Conservation (phyloP, 2,888 invertebrate species). For the Zaprionus obscuricornis region DNA sequence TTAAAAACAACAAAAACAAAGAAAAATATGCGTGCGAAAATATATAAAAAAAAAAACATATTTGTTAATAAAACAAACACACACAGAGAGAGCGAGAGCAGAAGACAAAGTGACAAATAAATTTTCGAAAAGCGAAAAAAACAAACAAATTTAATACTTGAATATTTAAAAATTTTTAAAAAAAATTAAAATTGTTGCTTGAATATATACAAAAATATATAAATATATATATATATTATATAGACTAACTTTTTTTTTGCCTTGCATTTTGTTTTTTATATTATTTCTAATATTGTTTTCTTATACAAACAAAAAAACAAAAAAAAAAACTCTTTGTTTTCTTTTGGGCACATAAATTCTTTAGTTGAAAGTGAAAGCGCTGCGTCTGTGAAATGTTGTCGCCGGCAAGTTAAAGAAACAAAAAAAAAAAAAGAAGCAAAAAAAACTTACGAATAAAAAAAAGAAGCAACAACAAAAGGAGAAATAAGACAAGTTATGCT, state of each 20-base stretch:
- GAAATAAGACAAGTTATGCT: slow-evolving; percentile 53
- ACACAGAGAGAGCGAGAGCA: too few relatives aligned
- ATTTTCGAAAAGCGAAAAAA: too few relatives aligned
- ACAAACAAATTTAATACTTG: slow-evolving; percentile 14
- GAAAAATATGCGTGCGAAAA: slow-evolving; percentile 26
- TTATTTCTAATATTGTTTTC: slow-evolving; percentile 35
- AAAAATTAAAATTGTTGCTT: too few relatives aligned
- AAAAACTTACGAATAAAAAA: slow-evolving; percentile 13
- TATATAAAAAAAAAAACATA: background rate
- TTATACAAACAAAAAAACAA: slow-evolving; percentile 11
- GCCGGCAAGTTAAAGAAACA: slow-evolving; percentile 37
- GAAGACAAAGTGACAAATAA: too few relatives aligned
- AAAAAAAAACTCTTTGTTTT: slow-evolving; percentile 53
- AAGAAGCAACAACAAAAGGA: slow-evolving; percentile 10
- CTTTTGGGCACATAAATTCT: slow-evolving; percentile 53
- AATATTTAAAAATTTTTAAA: slow-evolving; percentile 8
- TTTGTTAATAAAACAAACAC: too few relatives aligned
- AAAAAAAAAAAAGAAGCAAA: slow-evolving; percentile 12
- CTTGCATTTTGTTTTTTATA: slow-evolving; percentile 16
- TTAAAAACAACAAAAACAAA: slow-evolving; percentile 8
- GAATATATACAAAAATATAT: too few relatives aligned
- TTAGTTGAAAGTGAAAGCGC: slow-evolving; percentile 72
- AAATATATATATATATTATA: slow-evolving; percentile 1
- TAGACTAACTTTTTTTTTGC: slow-evolving; percentile 5
- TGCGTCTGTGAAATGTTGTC: slow-evolving; percentile 52